Evolutionary conservation across 2,888 invertebrate genomes (phyloP).

Genomic region (Cinara cedri): DNA sequence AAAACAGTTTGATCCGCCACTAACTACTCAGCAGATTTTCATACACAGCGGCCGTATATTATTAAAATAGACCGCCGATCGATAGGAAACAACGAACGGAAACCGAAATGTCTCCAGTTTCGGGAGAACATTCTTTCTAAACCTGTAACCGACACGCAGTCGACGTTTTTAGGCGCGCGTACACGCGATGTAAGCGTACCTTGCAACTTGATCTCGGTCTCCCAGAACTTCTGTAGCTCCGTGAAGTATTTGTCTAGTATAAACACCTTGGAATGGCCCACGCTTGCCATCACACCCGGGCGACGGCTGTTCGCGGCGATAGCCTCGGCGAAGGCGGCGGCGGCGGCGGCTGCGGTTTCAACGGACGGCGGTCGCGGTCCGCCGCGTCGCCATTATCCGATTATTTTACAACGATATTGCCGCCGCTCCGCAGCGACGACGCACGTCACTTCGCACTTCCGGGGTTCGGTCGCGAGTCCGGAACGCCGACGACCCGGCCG

Average conservation of each 20-base stretch:
- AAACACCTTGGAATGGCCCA: slow-evolving; percentile 95
- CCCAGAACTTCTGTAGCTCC: slow-evolving; percentile 95
- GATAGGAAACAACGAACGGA: no score
- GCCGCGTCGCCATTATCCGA: background rate
- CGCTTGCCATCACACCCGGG: slow-evolving; percentile 78
- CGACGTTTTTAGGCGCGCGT: no score
- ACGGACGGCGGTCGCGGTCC: background rate
- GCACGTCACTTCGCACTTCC: no score
- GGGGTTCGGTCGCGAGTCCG: background rate
- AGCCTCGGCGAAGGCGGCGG: background rate
- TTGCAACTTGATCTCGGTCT: slow-evolving; percentile 93
- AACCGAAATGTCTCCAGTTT: no score
- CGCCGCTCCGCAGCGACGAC: no score
- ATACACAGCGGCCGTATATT: no score
- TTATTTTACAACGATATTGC: no score
- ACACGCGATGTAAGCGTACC: slow-evolving; percentile 69
- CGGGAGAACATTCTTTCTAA: no score
- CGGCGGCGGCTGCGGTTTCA: background rate
- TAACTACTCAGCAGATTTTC: no score
- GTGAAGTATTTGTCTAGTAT: slow-evolving; percentile 97
- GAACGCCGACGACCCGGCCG: background rate
- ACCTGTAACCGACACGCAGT: no score
- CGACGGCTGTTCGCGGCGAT: background rate
- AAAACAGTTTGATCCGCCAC: no score
- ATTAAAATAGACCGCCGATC: no score